phyloP scores from a whole-genome alignment of 2,888 invertebrate species.

The Lasioglossum malachurum region DNA sequence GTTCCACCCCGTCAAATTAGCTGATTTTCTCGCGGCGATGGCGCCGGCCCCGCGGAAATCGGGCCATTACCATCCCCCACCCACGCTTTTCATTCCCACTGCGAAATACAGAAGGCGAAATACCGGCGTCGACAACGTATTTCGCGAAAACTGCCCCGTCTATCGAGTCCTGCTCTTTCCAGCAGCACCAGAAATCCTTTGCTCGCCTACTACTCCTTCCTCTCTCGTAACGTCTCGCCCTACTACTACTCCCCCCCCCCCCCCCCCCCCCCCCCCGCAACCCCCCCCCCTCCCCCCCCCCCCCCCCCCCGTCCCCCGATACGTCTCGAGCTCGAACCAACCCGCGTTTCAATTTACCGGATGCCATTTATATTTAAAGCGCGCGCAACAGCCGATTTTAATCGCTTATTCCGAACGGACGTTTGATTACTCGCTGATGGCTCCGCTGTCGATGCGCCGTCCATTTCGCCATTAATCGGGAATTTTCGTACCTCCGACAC shows the following conservation, averaged over 20 bases:
- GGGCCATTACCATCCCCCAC: constrained; percentile 61
- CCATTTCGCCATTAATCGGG: not conserved
- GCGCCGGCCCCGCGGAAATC: constrained; percentile 59
- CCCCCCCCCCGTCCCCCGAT: not conserved
- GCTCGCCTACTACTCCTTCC: not conserved
- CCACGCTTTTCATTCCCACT: constrained; percentile 13
- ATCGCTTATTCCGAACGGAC: not conserved
- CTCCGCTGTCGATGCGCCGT: not conserved
- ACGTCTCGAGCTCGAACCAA: not conserved
- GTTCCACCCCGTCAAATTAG: constrained; percentile 59
- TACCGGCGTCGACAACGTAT: constrained; percentile 6
- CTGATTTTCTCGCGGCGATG: constrained; percentile 58
- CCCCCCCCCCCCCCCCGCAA: no score
- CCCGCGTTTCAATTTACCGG: constrained; percentile 17
- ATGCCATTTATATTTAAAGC: constrained; percentile 3
- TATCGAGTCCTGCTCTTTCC: constrained; percentile 22
- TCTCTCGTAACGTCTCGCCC: not conserved
- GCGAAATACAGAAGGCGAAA: constrained; percentile 13
- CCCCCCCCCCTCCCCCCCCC: no score
- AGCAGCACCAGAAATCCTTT: constrained; percentile 3
- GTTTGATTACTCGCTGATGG: constrained; percentile 6
- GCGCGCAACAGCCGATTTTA: constrained; percentile 3
- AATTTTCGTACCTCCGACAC: not conserved
- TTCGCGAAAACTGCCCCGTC: constrained; percentile 33
- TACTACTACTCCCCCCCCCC: not conserved